A percentile compares a stretch with the other conserved stretches of the same genome.
Conservation (phyloP, 2,113 vertebrate genomes). For the Phalacrocorax brasilianus region DNA sequence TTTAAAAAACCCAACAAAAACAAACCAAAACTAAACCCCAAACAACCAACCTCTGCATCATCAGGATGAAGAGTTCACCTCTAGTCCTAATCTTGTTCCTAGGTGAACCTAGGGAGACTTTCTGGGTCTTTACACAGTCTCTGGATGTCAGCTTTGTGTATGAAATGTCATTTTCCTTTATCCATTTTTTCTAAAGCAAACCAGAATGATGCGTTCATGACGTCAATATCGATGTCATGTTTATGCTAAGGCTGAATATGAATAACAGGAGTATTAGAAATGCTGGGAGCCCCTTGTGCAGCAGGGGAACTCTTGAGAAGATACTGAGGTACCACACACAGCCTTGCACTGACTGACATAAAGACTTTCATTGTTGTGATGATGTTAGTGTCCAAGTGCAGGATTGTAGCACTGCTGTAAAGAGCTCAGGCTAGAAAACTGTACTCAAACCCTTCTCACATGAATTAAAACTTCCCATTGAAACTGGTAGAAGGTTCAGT, state of each 20-base stretch:
- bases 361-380: background rate
- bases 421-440: background rate
- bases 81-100: background rate
- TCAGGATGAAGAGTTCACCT: background rate
- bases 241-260: background rate
- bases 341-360: background rate
- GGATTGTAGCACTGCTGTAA: background rate
- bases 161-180: background rate
- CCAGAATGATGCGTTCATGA: background rate
- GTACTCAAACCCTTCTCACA: background rate
- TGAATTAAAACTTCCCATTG: background rate
- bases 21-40: background rate
- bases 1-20: background rate
- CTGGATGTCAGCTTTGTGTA: background rate
- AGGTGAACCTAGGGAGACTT: background rate
- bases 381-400: background rate
- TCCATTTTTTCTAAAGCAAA: background rate
- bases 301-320: background rate
- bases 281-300: fast-evolving
- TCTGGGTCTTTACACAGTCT: background rate
- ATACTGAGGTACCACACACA: background rate
- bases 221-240: fast-evolving
- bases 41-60: background rate
- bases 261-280: background rate
- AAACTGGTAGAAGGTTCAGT: background rate